Percentiles rank a stretch among this genome's conserved stretches.
Evolutionary conservation across 92 coral and sea anemone genomes (phyloP).

Genomic region (Porites divaricata): DNA sequence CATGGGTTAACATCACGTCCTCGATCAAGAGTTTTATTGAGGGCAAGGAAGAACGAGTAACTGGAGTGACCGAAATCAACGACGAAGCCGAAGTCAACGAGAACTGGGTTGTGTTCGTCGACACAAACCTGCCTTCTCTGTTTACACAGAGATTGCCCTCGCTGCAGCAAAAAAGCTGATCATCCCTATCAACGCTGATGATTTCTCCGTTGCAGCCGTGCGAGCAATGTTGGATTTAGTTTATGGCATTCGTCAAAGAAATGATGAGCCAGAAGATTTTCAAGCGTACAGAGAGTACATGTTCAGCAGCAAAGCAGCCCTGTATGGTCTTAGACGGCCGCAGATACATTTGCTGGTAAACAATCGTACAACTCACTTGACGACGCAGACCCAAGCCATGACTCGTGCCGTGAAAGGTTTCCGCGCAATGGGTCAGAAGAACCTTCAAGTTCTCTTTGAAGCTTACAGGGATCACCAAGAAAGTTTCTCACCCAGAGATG

Average conservation of each 20-base stretch:
- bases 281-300: neutral
- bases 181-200: constrained; percentile 33
- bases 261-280: neutral
- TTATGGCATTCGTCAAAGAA: neutral
- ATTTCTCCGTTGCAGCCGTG: constrained; percentile 16
- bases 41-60: neutral
- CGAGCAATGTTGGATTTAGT: constrained; percentile 29
- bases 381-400: neutral
- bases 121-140: constrained; percentile 36
- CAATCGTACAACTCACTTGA: neutral
- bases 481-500: neutral
- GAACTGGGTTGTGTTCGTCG: constrained; percentile 24
- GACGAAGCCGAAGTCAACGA: neutral
- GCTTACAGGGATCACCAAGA: constrained; percentile 2
- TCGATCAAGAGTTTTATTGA: constrained; percentile 16
- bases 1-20: constrained; percentile 5
- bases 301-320: neutral
- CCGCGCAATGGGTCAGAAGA: neutral
- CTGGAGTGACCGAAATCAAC: neutral
- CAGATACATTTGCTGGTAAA: constrained; percentile 23
- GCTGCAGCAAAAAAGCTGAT: constrained; percentile 31
- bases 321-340: neutral
- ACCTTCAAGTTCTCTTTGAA: neutral
- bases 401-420: constrained; percentile 1
- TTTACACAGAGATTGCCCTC: constrained; percentile 39